Evolutionary conservation across 2,113 vertebrate species (phyloP).

Genomic region (Athene cunicularia): DNA sequence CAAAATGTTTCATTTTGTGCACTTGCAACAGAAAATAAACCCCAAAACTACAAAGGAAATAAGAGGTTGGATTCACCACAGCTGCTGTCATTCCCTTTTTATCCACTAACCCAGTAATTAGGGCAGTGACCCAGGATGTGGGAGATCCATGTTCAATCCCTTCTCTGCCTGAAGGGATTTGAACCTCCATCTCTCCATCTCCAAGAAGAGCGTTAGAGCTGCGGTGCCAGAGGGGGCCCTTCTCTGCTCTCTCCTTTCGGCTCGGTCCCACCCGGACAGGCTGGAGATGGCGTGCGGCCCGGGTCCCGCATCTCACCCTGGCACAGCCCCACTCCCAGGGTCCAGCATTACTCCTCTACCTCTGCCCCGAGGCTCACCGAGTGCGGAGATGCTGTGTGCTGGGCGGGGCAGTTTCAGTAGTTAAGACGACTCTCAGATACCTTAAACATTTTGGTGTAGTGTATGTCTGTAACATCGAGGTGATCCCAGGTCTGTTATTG

Average conservation of each 20-base stretch:
- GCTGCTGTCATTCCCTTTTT: conserved; percentile 63
- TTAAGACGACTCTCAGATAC: neutral
- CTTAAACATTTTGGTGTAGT: neutral
- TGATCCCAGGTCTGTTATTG: rapidly evolving
- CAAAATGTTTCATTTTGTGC: neutral
- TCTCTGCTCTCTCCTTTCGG: neutral
- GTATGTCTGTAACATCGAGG: rapidly evolving
- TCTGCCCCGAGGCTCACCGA: rapidly evolving
- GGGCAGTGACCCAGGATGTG: conserved; percentile 61
- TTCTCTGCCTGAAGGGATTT: conserved; percentile 34
- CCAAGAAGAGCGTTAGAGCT: neutral
- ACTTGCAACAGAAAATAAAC: neutral
- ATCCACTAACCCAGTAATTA: conserved; percentile 58
- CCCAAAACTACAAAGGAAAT: neutral
- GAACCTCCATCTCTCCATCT: conserved; percentile 31
- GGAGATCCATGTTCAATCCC: conserved; percentile 53
- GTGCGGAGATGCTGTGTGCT: neutral
- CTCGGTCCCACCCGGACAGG: neutral
- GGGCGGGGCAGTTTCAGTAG: neutral
- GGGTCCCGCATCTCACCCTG: neutral
- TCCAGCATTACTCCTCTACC: rapidly evolving
- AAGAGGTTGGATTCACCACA: conserved; percentile 42
- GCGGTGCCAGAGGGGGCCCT: neutral
- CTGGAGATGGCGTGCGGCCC: rapidly evolving
- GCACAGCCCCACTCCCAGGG: neutral